Base-by-base conservation (phyloP, 2,888 invertebrate species). In the Timema cristinae region DNA sequence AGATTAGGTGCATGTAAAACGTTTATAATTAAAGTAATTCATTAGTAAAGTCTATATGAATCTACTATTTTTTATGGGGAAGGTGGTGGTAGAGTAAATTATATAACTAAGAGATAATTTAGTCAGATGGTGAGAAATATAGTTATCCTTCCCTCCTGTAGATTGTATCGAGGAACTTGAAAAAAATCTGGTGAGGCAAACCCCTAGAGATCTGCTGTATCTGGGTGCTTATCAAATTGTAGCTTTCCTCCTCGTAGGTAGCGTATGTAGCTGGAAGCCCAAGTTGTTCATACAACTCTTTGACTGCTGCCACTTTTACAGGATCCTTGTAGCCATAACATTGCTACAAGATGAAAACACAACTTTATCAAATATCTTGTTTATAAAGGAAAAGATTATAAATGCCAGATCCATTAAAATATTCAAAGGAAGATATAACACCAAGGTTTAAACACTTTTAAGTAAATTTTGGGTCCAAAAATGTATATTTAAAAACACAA, bases 171-270 rank as follows among this genome's bases (percentile, higher is more conserved):
- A 95, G 84, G 78, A 94, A 88, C 82, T 91, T 91, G 78, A 93
- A 89, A 83, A 95, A 95, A 71, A 94, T 81, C 75, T 91, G 88
- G 78, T 93, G 93, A 0, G 93, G 93, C 50, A 94, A 84, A 50
- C 91, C 92, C 54, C 91, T 87, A 0, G 93, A 92, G 76, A 92
- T 90, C 83, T 94, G 93, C 77, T 93, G 92, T 77, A 95, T 93
- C 80, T 93, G 93, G 7, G 91, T 91, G 78, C 88, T 89, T 76
- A 94, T 89, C 78, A 91, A 86, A 80, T 93, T 92, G 78, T 91
- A 93, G 13, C 90, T 91, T 78, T 93, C 91, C 79, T 94, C 92
- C 83, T 95, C 94, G 77, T 92, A 94, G 50, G 89, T 87, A 0
- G 90, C 87, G 80, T 90, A 95, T 0, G 91, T 90, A 75, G 90